These are phyloP conservation scores for Cyprinella venusta DNA, from an alignment of 2,797 vertebrate species.

Conservation along the genomic window DNA sequence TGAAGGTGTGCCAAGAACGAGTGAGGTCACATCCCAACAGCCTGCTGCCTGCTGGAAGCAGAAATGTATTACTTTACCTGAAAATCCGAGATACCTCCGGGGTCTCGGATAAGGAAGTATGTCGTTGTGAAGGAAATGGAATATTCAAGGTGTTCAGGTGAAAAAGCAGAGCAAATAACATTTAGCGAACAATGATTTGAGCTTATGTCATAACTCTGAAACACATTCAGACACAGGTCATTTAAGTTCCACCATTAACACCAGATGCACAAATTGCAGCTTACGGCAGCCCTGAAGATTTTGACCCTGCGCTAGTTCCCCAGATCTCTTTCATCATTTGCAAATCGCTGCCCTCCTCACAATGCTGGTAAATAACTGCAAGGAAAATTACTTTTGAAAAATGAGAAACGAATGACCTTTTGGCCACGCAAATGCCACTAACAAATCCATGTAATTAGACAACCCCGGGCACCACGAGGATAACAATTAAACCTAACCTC, in stretches of 20 bases:
- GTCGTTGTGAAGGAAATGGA: conserved; percentile 9
- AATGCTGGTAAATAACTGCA: conserved; percentile 69
- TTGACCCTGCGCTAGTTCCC: conserved; percentile 31
- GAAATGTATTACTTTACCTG: conserved; percentile 46
- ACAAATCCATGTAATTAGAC: conserved; percentile 73
- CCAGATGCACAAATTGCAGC: conserved; percentile 38
- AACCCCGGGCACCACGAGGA: conserved; percentile 67
- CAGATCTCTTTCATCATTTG: conserved; percentile 60
- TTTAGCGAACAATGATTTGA: conserved; percentile 9
- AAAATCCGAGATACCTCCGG: conserved; percentile 8
- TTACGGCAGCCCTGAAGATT: conserved; percentile 25
- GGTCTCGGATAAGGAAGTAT: conserved; percentile 34
- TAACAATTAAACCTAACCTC: conserved; percentile 75
- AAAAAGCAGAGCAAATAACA: neutral
- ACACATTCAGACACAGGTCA: conserved; percentile 21
- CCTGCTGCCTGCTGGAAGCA: neutral
- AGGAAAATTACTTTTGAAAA: conserved; percentile 61
- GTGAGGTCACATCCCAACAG: conserved; percentile 68
- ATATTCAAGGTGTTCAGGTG: neutral
- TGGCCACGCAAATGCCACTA: conserved; percentile 69
- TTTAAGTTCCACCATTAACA: conserved; percentile 9
- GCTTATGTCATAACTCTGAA: neutral
- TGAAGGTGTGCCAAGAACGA: conserved; percentile 68
- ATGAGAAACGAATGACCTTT: conserved; percentile 75
- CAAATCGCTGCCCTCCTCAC: conserved; percentile 52